A percentile compares a stretch with the other conserved stretches of the same genome.
Conservation (phyloP, 1,140 invertebrate species). For the Araneus ventricosus region DNA sequence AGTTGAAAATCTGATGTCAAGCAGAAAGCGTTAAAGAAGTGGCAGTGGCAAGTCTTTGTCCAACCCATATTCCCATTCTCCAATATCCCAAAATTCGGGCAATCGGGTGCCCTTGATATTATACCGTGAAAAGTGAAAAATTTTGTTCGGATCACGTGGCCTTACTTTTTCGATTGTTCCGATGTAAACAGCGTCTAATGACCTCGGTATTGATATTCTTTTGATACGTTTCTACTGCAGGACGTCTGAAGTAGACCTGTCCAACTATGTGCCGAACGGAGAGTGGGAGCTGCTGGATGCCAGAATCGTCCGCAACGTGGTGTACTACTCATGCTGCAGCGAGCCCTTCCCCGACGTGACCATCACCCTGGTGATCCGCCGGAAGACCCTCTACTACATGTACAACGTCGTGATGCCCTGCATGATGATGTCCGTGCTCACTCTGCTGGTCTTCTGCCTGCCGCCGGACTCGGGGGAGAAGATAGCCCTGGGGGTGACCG, state of each 20-base stretch:
- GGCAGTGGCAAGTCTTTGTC: too few species aligned
- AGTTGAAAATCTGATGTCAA: too few species aligned
- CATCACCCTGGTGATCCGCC: conserved; percentile 81
- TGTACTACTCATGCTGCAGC: conserved; percentile 82
- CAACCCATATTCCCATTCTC: too few species aligned
- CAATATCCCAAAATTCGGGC: too few species aligned
- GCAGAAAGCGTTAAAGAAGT: too few species aligned
- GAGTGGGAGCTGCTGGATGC: conserved; percentile 84
- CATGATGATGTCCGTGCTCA: conserved; percentile 83
- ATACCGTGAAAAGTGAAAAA: too few species aligned
- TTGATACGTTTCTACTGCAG: conserved; percentile 75
- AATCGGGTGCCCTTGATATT: too few species aligned
- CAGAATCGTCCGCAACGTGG: conserved; percentile 81
- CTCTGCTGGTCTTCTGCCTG: conserved; percentile 83
- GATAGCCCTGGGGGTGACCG: conserved; percentile 83
- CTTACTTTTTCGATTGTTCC: too few species aligned
- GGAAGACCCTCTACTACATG: conserved; percentile 82
- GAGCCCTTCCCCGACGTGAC: conserved; percentile 84
- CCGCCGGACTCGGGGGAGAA: conserved; percentile 84
- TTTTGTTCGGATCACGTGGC: too few species aligned
- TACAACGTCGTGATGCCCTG: conserved; percentile 84
- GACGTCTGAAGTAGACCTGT: conserved; percentile 82
- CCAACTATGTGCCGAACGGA: conserved; percentile 84
- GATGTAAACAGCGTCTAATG: too few species aligned
- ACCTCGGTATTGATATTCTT: too few species aligned